Evolutionary conservation across 2,797 vertebrate species (phyloP).

Genomic region (Scleropages formosus): DNA sequence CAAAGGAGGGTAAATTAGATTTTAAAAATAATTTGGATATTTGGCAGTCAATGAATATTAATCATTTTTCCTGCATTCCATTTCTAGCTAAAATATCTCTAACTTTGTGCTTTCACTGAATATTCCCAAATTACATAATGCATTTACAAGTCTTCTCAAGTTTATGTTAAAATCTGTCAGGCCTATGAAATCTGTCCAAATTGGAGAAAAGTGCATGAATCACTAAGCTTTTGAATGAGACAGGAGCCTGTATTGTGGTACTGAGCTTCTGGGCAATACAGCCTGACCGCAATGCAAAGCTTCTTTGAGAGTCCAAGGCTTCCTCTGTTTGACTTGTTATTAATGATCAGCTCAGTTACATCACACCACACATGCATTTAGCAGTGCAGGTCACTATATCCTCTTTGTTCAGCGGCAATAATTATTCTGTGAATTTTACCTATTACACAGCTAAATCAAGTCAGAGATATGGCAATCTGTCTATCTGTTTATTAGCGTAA

Average conservation of each 20-base stretch:
- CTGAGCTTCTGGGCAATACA: neutral
- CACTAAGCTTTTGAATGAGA: neutral
- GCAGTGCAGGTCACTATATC: neutral
- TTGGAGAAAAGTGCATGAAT: neutral
- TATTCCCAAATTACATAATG: no score
- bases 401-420: neutral
- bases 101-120: no score
- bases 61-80: no score
- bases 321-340: neutral
- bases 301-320: neutral
- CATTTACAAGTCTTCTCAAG: no score
- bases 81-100: no score
- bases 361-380: neutral
- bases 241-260: neutral
- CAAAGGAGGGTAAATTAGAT: neutral
- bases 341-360: neutral
- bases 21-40: neutral
- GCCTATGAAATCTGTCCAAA: no score
- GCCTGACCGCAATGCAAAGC: slow-evolving; percentile 2
- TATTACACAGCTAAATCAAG: no score
- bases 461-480: neutral
- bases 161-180: no score
- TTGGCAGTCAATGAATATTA: no score
- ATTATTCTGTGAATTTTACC: neutral
- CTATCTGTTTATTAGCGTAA: neutral